Base-by-base conservation (phyloP, 1,140 invertebrate genomes). In the Drosophila chauvacae region DNA sequence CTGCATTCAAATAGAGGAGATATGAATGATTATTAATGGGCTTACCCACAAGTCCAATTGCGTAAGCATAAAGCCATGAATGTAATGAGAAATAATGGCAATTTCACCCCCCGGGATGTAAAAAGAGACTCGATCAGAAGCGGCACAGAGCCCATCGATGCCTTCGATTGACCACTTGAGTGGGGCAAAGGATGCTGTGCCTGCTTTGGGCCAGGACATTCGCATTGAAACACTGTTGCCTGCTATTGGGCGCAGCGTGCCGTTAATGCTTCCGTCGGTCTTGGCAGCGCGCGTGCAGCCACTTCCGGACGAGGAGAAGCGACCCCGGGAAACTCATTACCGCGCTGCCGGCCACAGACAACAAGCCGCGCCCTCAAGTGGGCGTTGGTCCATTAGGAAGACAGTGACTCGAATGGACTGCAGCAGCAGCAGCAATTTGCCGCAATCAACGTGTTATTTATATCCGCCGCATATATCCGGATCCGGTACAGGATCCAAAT, bases 321-420 rank as follows among this genome's bases (percentile, higher is more conserved):
- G 39, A 18, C 14, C 20, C 35, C n/a, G 59, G 18, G 18, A 45
- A 50, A 71, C 63, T 88, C 80, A 81, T 85, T 85, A 75, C 45
- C 35, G 35, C 57, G 68, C 68, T 81, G 50, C 73, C 76, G 48
- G 64, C 61, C 66, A 60, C 62, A 86, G 82, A 83, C 80, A 86
- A 73, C 80, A 44, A 23, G 51, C 13, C 44, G 28, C n/a, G 23
- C 30, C 37, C 28, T 80, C 60, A 87, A 87, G 84, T 87, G 80
- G 84, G 84, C 83, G 83, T 80, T 80, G 76, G 68, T 82, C 76
- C 80, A 81, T 88, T 80, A 80, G 48, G 18, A 59, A 79, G 80
- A 70, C 62, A 64, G 33, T 16, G 35, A 59, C 41, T 64, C 44
- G 53, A 28, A 26, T 16, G 45, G 7, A 53, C 28, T 18, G 28